Evolutionary conservation across 2,797 vertebrate species (phyloP).

Genomic region (Sebastes taczanowskii): DNA sequence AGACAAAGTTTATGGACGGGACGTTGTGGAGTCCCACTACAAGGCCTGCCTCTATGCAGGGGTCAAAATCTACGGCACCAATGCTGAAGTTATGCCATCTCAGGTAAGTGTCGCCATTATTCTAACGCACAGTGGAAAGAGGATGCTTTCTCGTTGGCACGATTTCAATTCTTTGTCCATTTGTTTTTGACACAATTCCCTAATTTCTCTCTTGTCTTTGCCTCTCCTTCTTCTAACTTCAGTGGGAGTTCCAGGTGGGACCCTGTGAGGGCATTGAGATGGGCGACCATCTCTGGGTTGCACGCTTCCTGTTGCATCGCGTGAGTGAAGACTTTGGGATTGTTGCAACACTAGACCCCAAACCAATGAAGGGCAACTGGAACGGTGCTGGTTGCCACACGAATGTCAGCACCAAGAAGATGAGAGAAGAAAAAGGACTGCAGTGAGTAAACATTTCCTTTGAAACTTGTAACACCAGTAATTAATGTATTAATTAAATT

Average conservation of each 20-base stretch:
- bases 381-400: constrained; percentile 90
- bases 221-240: not conserved
- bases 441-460: constrained; percentile 77
- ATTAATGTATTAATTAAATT: not conserved
- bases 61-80: constrained; percentile 86
- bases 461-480: not conserved
- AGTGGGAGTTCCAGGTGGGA: constrained; percentile 95
- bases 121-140: not conserved
- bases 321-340: constrained; percentile 91
- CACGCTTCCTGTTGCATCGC: constrained; percentile 88
- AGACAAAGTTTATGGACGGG: constrained; percentile 85
- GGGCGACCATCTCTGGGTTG: constrained; percentile 91
- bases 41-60: constrained; percentile 89
- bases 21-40: constrained; percentile 90
- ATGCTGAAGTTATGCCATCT: constrained; percentile 92
- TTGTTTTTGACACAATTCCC: not conserved
- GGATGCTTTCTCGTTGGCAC: not conserved
- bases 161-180: not conserved
- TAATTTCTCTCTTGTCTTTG: not conserved
- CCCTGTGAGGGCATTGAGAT: constrained; percentile 87
- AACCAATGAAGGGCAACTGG: constrained; percentile 88
- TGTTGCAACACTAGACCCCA: constrained; percentile 87
- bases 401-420: constrained; percentile 88
- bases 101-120: constrained; percentile 78
- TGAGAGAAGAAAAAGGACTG: constrained; percentile 85